A percentile compares a stretch with the other conserved stretches of the same genome.
phyloP scores from a whole-genome alignment of 2,113 vertebrate genomes.

The Mixornis gularis region DNA sequence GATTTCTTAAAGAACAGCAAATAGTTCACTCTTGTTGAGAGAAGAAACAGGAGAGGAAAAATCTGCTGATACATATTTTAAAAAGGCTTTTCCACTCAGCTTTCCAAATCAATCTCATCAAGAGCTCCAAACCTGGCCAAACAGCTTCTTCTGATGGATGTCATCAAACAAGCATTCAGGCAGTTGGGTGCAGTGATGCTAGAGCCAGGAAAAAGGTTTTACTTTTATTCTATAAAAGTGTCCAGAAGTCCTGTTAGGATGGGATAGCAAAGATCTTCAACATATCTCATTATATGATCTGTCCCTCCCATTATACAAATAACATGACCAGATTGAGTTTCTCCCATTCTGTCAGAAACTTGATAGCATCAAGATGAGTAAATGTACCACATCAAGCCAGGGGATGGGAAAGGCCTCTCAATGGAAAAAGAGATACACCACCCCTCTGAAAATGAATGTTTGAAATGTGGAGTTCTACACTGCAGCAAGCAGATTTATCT shows the following conservation, averaged over 20 bases:
- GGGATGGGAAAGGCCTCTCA: conserved; percentile 25
- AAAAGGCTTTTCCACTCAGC: conserved; percentile 12
- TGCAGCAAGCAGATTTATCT: conserved; percentile 13
- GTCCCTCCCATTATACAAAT: neutral
- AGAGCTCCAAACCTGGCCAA: neutral
- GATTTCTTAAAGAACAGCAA: neutral
- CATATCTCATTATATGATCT: neutral
- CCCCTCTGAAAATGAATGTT: conserved; percentile 36
- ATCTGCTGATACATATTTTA: neutral
- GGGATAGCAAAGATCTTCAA: neutral
- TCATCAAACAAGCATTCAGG: neutral
- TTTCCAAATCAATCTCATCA: conserved; percentile 23
- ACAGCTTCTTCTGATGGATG: neutral
- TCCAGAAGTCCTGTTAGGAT: neutral
- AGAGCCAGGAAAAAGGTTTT: neutral
- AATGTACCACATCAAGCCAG: neutral
- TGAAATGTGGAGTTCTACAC: neutral
- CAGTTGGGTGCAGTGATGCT: neutral
- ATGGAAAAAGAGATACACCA: neutral
- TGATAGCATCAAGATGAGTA: neutral
- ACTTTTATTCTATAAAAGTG: neutral
- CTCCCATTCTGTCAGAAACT: conserved; percentile 31
- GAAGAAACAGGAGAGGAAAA: neutral
- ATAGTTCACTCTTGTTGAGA: neutral
- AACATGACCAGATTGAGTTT: neutral